A percentile compares a stretch with the other conserved stretches of the same genome.
These are phyloP conservation scores for Pogona vitticeps DNA, from an alignment of 2,113 vertebrate genomes.

Conservation along the genomic window DNA sequence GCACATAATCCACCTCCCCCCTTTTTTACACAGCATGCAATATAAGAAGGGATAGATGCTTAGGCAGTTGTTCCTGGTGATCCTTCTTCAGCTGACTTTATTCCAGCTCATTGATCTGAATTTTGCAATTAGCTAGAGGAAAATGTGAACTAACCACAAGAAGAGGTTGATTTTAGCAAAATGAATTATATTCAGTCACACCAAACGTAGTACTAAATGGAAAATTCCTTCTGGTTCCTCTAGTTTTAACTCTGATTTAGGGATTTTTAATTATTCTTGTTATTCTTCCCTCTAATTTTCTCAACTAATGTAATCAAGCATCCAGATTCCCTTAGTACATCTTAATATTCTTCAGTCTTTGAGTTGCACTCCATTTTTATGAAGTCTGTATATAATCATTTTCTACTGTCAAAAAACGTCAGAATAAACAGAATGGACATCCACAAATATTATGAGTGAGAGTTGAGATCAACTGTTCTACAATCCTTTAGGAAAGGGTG, in stretches of 20 bases:
- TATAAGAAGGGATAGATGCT: conserved; percentile 29
- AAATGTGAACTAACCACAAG: conserved; percentile 22
- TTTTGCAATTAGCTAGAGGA: conserved; percentile 40
- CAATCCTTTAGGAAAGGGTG: too few relatives aligned
- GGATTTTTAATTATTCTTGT: background rate
- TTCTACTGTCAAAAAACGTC: background rate
- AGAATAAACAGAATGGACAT: background rate
- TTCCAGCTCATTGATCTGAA: conserved; percentile 18
- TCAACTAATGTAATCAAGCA: background rate
- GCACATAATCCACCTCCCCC: too few relatives aligned
- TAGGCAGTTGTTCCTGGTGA: rapidly evolving
- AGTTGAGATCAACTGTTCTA: background rate
- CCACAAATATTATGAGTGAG: background rate
- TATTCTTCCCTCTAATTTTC: conserved; percentile 18
- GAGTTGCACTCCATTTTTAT: conserved; percentile 8
- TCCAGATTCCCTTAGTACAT: background rate
- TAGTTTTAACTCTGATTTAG: conserved; percentile 8
- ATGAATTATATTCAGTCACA: background rate
- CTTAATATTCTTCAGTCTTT: background rate
- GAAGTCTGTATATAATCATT: background rate
- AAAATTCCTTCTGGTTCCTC: background rate
- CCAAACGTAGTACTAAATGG: background rate
- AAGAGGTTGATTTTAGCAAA: conserved; percentile 40
- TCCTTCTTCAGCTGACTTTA: background rate
- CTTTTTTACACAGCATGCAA: background rate